phyloP scores from a whole-genome alignment of 2,797 vertebrate species.

The Apogon talboti region DNA sequence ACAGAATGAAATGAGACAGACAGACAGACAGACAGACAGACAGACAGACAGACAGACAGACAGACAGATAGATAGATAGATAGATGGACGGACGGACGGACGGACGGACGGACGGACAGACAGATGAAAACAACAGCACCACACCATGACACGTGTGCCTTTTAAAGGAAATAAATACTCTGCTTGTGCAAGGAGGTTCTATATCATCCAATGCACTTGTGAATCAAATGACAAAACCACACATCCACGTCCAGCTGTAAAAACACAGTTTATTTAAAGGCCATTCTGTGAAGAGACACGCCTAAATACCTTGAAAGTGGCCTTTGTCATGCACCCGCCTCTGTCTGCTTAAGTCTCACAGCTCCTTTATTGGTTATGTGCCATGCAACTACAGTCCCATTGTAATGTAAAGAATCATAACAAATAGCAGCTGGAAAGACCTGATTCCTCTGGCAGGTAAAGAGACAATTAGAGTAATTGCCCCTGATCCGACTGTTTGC shows the following conservation, averaged over 20 bases:
- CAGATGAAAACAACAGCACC: no score
- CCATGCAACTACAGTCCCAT: slow-evolving; percentile 4
- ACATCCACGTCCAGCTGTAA: slow-evolving; percentile 43
- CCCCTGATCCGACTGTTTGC: slow-evolving; percentile 54
- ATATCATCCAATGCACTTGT: not conserved
- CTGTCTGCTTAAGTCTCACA: slow-evolving; percentile 4
- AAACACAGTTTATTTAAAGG: slow-evolving; percentile 33
- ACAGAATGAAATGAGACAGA: no score
- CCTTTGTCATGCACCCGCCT: slow-evolving; percentile 43
- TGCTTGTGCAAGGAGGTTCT: not conserved
- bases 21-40: no score
- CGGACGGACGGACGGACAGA: no score
- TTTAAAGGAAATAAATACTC: not conserved
- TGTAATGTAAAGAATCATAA: slow-evolving; percentile 27
- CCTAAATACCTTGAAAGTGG: not conserved
- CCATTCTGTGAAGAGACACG: not conserved
- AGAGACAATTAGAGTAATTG: slow-evolving; percentile 29
- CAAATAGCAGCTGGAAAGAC: slow-evolving; percentile 39
- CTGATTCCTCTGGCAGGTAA: slow-evolving; percentile 14
- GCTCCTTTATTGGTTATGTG: slow-evolving; percentile 3
- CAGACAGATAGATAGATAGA: no score
- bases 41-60: no score
- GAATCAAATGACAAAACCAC: not conserved
- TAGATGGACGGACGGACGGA: no score
- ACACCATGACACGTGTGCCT: not conserved